phyloP scores from a whole-genome alignment of 2,113 vertebrate species.

The Mohoua ochrocephala region DNA sequence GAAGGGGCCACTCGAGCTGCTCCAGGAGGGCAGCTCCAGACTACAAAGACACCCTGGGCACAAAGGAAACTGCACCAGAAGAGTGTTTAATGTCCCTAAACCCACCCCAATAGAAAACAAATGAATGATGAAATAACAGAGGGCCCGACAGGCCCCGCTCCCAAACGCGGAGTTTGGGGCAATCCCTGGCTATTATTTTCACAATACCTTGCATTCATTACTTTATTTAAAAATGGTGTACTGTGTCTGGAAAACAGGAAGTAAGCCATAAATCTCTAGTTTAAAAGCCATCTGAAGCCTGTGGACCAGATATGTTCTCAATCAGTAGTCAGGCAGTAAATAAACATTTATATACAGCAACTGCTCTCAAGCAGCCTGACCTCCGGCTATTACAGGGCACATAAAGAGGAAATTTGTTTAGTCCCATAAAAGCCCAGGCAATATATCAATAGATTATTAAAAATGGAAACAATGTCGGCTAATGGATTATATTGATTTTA shows the following conservation, averaged over 20 bases:
- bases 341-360: constrained; percentile 78
- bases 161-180: neutral
- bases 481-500: constrained; percentile 84
- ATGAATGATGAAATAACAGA: neutral
- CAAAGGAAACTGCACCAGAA: neutral
- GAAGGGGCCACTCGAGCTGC: neutral
- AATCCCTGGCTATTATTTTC: constrained; percentile 31
- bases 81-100: neutral
- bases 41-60: neutral
- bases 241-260: constrained; percentile 79
- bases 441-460: constrained; percentile 84
- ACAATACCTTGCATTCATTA: constrained; percentile 75
- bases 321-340: constrained; percentile 84
- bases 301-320: constrained; percentile 80
- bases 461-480: constrained; percentile 74
- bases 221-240: constrained; percentile 61
- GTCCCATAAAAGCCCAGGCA: constrained; percentile 78
- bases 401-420: constrained; percentile 83
- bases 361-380: constrained; percentile 73
- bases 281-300: constrained; percentile 78
- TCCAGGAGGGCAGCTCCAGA: neutral
- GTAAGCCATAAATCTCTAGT: constrained; percentile 74
- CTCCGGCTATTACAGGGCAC: constrained; percentile 73
- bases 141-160: neutral
- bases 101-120: neutral